Base-by-base conservation (phyloP, 2,797 vertebrate species). In the Anabacerthia variegaticeps region DNA sequence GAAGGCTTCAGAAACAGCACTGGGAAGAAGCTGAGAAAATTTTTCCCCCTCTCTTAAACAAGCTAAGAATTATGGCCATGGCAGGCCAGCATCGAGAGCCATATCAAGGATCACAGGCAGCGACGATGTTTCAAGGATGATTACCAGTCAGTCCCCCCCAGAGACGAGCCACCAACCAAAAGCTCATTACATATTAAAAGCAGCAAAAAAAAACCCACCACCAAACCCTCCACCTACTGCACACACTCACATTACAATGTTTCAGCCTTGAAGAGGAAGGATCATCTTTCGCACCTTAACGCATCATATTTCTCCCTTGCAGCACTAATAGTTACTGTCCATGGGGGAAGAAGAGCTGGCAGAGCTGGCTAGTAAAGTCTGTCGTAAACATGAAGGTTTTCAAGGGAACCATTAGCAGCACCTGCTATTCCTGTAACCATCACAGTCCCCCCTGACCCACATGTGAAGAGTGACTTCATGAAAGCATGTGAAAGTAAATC, bases 101-200 rank as follows among this genome's bases (percentile, higher is more conserved):
- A 1, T 9, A 24, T 30, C 41, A 34, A 22, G 43, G 72, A 87
- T n/a, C 15, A 5, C 2, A 2, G 63, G 24, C 67, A 93, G 61
- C 3, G 1, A 21, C 37, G 73, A 65, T n/a, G 62, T 82, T 81
- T 85, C 49, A 61, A 27, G 37, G 52, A 74, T 69, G 46, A 79
- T 55, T 63, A 69, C 61, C 36, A 69, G 81, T 48, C 62, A 51
- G 84, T 74, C 58, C 56, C 56, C 39, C 30, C 59, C 2, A 9
- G 26, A 63, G 44, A 55, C 39, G 37, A 94, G 56, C 32, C 28
- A 51, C 39, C 28, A 67, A 36, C 32, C 3, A 3, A 76, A 91
- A 76, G 56, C 65, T 96, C 81, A 85, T 96, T 93, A 88, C 55
- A 92, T 87, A 94, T 94, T 95, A 89, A 95, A 95, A 85, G 54